These are phyloP conservation scores for Montipora capricornis DNA, from an alignment of 64 coral and sea anemone species.

Conservation along the genomic window DNA sequence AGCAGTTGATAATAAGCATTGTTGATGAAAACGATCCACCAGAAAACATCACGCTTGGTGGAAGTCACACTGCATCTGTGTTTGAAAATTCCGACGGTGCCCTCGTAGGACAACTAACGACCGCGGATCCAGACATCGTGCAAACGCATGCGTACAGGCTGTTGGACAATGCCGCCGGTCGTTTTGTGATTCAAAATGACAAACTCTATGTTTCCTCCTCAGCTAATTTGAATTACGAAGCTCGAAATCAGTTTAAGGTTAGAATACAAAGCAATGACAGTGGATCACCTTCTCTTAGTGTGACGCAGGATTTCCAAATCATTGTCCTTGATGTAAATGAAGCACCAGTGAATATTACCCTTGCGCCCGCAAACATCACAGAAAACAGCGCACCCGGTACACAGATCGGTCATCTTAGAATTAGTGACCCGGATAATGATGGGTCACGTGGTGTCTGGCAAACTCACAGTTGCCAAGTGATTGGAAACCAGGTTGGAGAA, in stretches of 20 bases:
- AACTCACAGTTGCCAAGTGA: constrained; percentile 61
- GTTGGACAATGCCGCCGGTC: constrained; percentile 59
- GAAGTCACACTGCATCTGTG: constrained; percentile 33
- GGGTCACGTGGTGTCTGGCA: constrained; percentile 65
- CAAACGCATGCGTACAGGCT: constrained; percentile 72
- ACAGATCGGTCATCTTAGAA: constrained; percentile 66
- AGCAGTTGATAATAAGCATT: constrained; percentile 66
- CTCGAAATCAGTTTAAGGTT: constrained; percentile 60
- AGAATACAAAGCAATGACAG: constrained; percentile 53
- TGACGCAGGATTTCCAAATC: constrained; percentile 56
- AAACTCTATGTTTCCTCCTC: constrained; percentile 77
- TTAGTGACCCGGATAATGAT: constrained; percentile 78
- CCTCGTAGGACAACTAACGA: constrained; percentile 57
- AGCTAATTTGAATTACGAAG: constrained; percentile 76
- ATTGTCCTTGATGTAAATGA: constrained; percentile 73
- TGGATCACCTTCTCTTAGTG: constrained; percentile 39
- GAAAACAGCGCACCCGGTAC: constrained; percentile 81
- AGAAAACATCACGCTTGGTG: constrained; percentile 62
- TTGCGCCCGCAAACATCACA: constrained; percentile 47
- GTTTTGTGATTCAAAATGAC: constrained; percentile 73
- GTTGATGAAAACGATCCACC: constrained; percentile 77
- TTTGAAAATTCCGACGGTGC: constrained; percentile 72
- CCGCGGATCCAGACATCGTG: constrained; percentile 58
- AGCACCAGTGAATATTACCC: constrained; percentile 63
- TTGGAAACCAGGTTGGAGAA: constrained; percentile 62